These are phyloP conservation scores for Melanotaenia duboulayi DNA, from an alignment of 2,113 vertebrate species.

Conservation along the genomic window DNA sequence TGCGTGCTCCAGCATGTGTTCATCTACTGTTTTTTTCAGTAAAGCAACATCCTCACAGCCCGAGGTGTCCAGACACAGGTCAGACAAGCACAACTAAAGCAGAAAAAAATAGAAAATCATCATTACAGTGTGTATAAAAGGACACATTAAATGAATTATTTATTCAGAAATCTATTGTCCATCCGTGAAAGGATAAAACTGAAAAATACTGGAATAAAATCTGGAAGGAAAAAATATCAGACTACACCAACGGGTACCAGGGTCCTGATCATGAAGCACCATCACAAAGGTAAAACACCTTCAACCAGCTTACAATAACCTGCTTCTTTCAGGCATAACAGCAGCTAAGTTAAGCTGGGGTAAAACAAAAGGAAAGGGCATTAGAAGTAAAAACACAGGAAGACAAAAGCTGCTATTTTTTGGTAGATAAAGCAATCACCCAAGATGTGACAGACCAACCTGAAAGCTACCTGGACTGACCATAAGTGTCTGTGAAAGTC, in stretches of 20 bases:
- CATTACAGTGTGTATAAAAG: slow-evolving; percentile 32
- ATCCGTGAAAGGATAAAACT: background rate
- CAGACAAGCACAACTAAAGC: slow-evolving; percentile 1
- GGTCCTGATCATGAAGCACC: too few species aligned
- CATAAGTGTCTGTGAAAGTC: too few species aligned
- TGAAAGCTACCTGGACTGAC: too few species aligned
- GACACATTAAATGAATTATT: slow-evolving; percentile 43
- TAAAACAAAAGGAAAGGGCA: too few species aligned
- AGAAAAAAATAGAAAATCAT: slow-evolving; percentile 16
- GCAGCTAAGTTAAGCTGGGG: too few species aligned
- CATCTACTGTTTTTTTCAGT: background rate
- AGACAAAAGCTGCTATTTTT: too few species aligned
- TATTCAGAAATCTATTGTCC: slow-evolving; percentile 13
- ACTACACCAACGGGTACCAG: background rate
- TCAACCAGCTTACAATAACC: too few species aligned
- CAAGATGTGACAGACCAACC: too few species aligned
- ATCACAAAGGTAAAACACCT: too few species aligned
- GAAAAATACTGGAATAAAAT: background rate
- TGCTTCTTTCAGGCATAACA: too few species aligned
- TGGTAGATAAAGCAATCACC: too few species aligned
- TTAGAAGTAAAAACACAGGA: too few species aligned
- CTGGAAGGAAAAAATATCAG: background rate
- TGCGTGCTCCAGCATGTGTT: slow-evolving; percentile 2
- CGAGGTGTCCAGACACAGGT: slow-evolving; percentile 9
- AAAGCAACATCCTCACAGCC: slow-evolving; percentile 20